Evolutionary conservation across 2,113 vertebrate species (phyloP).

Genomic region (Catagonus wagneri): DNA sequence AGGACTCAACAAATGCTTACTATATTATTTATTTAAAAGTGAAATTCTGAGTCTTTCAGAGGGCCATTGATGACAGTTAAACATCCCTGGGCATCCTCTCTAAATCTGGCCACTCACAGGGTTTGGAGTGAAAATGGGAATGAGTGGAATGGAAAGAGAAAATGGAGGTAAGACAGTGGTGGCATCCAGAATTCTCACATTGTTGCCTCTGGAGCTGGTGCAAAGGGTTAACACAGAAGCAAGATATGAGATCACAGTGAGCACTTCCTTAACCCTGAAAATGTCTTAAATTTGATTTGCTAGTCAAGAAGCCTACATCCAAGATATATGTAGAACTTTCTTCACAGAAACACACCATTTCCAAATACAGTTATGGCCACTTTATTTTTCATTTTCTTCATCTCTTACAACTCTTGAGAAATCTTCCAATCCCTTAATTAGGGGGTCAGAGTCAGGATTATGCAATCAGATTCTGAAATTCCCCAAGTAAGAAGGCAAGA

Average conservation of each 20-base stretch:
- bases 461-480: neutral
- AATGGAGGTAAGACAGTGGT: neutral
- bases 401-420: conserved; percentile 9
- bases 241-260: neutral
- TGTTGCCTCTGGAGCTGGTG: neutral
- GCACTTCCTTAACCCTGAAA: neutral
- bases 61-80: neutral
- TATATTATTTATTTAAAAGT: neutral
- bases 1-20: neutral
- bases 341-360: neutral
- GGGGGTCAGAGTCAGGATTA: neutral
- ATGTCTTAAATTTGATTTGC: neutral
- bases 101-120: neutral
- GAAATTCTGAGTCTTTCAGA: neutral
- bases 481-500: neutral
- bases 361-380: fast-evolving
- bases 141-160: neutral
- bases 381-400: neutral
- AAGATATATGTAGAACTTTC: neutral
- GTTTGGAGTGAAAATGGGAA: neutral
- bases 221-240: neutral
- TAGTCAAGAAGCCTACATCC: neutral
- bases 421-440: neutral
- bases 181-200: neutral
- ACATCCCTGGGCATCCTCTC: neutral